Evolutionary conservation across 1,140 invertebrate genomes (phyloP).

Genomic region (Drosophila pachea): DNA sequence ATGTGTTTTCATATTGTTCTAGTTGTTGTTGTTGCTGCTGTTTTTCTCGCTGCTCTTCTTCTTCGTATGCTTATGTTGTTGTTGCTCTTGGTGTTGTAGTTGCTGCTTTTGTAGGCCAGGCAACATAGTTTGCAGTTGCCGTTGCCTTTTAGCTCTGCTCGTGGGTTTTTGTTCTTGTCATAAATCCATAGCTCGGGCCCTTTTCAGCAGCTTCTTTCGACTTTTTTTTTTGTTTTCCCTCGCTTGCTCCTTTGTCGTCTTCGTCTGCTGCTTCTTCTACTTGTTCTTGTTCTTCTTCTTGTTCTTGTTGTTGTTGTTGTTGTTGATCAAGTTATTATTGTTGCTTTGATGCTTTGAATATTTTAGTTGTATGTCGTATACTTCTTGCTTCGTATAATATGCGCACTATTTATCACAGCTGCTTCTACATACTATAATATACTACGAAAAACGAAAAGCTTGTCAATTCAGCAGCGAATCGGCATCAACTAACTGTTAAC

Average conservation of each 20-base stretch:
- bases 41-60: conserved; percentile 26
- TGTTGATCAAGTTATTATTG: conserved; percentile 10
- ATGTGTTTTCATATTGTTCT: conserved; percentile 56
- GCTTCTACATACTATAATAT: conserved; percentile 75
- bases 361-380: conserved; percentile 38
- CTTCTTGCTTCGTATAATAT: conserved; percentile 72
- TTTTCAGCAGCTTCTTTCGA: conserved; percentile 18
- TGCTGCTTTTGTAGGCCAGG: conserved; percentile 40
- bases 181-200: conserved; percentile 67
- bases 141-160: conserved; percentile 33
- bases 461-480: conserved; percentile 22
- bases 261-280: conserved; percentile 7
- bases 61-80: conserved; percentile 48
- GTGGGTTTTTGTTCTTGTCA: conserved; percentile 53
- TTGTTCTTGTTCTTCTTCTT: conserved; percentile 15
- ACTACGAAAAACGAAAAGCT: conserved; percentile 43
- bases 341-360: not conserved
- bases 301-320: conserved; percentile 25
- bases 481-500: conserved; percentile 12
- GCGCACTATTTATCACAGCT: conserved; percentile 78
- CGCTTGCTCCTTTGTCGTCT: not conserved
- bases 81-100: conserved; percentile 33
- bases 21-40: conserved; percentile 32
- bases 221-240: conserved; percentile 10
- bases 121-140: conserved; percentile 39